Conservation (phyloP, 1,140 invertebrate species). For the Philaenus spumarius region DNA sequence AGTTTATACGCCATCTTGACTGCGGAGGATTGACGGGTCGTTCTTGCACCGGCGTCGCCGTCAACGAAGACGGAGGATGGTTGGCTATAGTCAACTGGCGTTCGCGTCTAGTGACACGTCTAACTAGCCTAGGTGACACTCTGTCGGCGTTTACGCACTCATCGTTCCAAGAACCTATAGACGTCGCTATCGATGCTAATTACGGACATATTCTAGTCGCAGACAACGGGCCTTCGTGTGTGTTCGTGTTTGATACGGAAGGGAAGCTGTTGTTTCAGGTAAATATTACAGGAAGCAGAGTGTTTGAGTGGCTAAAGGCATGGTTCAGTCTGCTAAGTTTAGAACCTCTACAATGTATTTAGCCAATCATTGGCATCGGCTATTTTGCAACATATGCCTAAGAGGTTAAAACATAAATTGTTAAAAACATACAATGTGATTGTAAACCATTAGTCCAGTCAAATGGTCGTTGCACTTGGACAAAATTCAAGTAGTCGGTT, state of each 20-base stretch:
- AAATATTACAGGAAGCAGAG: no score
- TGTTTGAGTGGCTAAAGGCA: conserved; percentile 27
- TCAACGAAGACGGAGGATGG: conserved; percentile 33
- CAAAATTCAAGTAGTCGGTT: no score
- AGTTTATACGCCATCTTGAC: conserved; percentile 67
- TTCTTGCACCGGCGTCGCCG: conserved; percentile 67
- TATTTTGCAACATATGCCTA: no score
- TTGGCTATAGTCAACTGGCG: conserved; percentile 84
- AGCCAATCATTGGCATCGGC: no score
- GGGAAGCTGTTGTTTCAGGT: conserved; percentile 64
- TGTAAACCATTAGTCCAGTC: no score
- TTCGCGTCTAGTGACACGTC: conserved; percentile 66
- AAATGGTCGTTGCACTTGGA: no score
- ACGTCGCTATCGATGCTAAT: conserved; percentile 67
- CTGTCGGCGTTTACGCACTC: conserved; percentile 53
- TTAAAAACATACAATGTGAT: no score
- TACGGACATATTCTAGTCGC: conserved; percentile 78
- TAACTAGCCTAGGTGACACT: conserved; percentile 50
- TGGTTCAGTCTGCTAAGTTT: no score
- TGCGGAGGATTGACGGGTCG: conserved; percentile 70
- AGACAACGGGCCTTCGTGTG: conserved; percentile 72
- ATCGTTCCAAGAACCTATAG: conserved; percentile 70
- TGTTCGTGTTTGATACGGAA: conserved; percentile 76
- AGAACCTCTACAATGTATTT: no score
- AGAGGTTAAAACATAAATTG: no score